Conservation (phyloP, 2,113 vertebrate genomes). For the Leucopsar rothschildi region DNA sequence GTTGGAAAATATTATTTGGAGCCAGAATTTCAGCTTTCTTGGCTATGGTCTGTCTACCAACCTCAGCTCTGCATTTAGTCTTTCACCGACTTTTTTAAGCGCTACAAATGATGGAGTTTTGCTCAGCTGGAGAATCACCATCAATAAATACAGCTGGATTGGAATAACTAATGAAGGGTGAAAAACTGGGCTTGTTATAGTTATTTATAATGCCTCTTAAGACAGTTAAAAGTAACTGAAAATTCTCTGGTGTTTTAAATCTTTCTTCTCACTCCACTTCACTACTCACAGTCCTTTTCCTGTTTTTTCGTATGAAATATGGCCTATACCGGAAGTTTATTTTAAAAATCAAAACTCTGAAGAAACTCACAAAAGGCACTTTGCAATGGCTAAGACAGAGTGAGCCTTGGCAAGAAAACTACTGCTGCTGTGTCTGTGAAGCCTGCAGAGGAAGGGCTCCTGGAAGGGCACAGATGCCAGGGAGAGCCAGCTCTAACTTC, state of each 20-base stretch:
- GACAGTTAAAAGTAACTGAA: slow-evolving; percentile 11
- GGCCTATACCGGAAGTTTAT: not conserved
- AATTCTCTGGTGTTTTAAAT: not conserved
- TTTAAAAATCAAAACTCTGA: not conserved
- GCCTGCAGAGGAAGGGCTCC: not conserved
- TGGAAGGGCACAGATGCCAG: not conserved
- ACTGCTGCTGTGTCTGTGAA: not conserved
- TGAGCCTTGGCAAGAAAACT: not conserved
- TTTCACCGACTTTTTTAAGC: not conserved
- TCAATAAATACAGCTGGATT: not conserved
- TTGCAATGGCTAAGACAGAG: not conserved
- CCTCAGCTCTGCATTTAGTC: slow-evolving; percentile 17
- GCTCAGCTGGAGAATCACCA: slow-evolving; percentile 2
- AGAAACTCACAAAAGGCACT: not conserved
- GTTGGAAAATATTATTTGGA: slow-evolving; percentile 32
- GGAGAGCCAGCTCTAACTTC: not conserved
- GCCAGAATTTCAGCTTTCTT: slow-evolving; percentile 23
- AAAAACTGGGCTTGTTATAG: not conserved
- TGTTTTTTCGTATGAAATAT: not conserved
- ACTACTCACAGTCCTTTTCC: not conserved
- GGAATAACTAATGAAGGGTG: not conserved
- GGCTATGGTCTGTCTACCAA: not conserved
- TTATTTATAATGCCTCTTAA: not conserved
- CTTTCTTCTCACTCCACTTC: not conserved
- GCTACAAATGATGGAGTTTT: not conserved